Evolutionary conservation across 2,797 vertebrate genomes (phyloP), one percentile per base, ranked within the genome.

Genomic region (Sarcophilus harrisii): DNA sequence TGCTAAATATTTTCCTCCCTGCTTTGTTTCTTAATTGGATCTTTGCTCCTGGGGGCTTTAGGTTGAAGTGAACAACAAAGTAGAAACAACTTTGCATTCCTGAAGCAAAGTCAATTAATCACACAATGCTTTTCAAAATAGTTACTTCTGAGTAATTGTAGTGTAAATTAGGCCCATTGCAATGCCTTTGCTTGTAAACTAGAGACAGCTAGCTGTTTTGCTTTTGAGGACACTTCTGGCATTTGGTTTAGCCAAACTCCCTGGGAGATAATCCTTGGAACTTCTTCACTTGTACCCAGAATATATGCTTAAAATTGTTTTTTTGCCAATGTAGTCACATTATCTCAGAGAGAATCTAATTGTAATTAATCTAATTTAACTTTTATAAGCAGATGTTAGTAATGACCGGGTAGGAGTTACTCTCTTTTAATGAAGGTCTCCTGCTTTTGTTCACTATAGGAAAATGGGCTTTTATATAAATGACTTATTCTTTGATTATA

Each of bases 21-120:
- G 95, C 94, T 98, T 98, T 91, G 5, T 12, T 93, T 97, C 97
- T 98, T 98, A 98, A 97, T 97, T 98, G 94, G 96, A 92, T 98
- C 91, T 95, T 97, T 98, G 93, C 96, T 98, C 96, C 94, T 97
- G 96, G 58, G 97, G 96, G 90, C 96, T 91, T 96, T 95, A 98
- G 66, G 62, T 94, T 96, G 96, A 97, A 97, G 94, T 97, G 97
- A 98, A 96, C 97, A 98, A 92, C 94, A 95, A 28, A 55, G 12
- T 90, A 96, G 96, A 60, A 98, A 90, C 93, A 96, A 45, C 57
- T 45, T 59, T 96, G 21, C 95, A 94, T 97, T 98, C 95, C 89
- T 95, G 98, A 87, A 98, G 49, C 92, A 38, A 97, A 97, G 95
- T 98, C 98, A 97, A 95, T 98, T 98, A 97, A 97, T 97, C 96